Percentiles rank a stretch among this genome's conserved stretches.
Evolutionary conservation across 2,113 vertebrate genomes (phyloP).

Genomic region (Myrmecophaga tridactyla): DNA sequence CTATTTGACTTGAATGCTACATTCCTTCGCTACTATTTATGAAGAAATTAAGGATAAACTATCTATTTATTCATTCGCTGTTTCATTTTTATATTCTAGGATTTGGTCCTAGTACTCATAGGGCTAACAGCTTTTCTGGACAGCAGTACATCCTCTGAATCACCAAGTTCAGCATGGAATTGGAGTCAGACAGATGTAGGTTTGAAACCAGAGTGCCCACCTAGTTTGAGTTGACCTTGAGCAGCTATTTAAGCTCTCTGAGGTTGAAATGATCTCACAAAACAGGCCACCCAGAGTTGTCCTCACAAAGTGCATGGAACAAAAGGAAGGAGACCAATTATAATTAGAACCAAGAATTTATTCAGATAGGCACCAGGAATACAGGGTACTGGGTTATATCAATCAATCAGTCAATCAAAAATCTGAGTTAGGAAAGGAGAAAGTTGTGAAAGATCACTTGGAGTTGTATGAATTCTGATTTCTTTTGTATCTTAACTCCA

Average conservation of each 20-base stretch:
- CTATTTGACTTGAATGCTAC: not conserved
- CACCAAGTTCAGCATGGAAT: slow-evolving; percentile 5
- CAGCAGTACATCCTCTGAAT: not conserved
- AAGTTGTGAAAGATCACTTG: not conserved
- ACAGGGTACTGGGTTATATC: slow-evolving; percentile 12
- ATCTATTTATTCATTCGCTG: not conserved
- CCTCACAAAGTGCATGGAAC: slow-evolving; percentile 37
- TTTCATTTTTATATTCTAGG: not conserved
- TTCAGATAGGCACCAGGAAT: slow-evolving; percentile 27
- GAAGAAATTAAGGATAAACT: not conserved
- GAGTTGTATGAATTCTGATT: not conserved
- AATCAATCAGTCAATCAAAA: not conserved
- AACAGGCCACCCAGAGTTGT: not conserved
- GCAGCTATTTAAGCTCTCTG: not conserved
- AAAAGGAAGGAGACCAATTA: slow-evolving; percentile 48
- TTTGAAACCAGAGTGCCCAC: slow-evolving; percentile 47
- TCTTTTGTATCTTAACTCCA: not conserved
- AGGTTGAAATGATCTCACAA: slow-evolving; percentile 55
- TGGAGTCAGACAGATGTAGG: not conserved
- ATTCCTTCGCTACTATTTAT: not conserved
- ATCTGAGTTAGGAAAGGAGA: not conserved
- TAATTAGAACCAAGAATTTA: slow-evolving; percentile 41
- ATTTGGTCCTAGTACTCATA: not conserved
- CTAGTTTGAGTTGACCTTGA: slow-evolving; percentile 51
- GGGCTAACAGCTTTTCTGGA: not conserved